Evolutionary conservation across 2,113 vertebrate genomes (phyloP), one percentile per base, ranked within the genome.

Genomic region (Ranitomeya imitator): DNA sequence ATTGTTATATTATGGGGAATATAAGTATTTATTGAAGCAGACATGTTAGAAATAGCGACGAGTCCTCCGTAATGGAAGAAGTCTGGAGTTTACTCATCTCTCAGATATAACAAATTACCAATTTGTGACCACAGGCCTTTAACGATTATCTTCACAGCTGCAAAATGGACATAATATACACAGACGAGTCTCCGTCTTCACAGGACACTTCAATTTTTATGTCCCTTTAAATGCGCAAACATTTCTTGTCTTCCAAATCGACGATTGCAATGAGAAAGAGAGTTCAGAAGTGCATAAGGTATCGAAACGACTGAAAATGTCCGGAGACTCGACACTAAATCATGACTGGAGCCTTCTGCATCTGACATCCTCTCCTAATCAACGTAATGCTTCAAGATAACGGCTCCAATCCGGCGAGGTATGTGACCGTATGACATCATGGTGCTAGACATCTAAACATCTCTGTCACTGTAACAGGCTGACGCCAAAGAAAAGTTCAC

Each of bases 351-450:
- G 81, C 81, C 80, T 0, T 52, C 10, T 9, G 61, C 61, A 19
- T 51, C 31, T n/a, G 59, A 63, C 57, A n/a, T 18, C 57, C 55
- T n/a, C 45, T 15, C 37, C 37, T 83, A 67, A 83, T 83, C 81
- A 69, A 63, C 54, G 63, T 69, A 67, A 67, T 83, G 81, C n/a
- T 69, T 26, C 21, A 23, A 65, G 31, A 83, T 83, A 65, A 83
- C 60, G 31, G 80, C 80, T 83, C 31, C 59, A 45, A 21, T 37
- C 63, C 9, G 45, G 26, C 31, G 31, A 45, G 51, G 45, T 69
- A 55, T 84, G 82, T 84, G 7, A 71, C 63, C 15, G 45, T 84
- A 69, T 84, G 82, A 69, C 82, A 84, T 84, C 82, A 71, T 51
- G 19, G 37, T 84, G 82, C 13, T 67, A 83, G 61, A 83, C 61